phyloP scores from a whole-genome alignment of 2,113 vertebrate genomes.

The Alectura lathami region DNA sequence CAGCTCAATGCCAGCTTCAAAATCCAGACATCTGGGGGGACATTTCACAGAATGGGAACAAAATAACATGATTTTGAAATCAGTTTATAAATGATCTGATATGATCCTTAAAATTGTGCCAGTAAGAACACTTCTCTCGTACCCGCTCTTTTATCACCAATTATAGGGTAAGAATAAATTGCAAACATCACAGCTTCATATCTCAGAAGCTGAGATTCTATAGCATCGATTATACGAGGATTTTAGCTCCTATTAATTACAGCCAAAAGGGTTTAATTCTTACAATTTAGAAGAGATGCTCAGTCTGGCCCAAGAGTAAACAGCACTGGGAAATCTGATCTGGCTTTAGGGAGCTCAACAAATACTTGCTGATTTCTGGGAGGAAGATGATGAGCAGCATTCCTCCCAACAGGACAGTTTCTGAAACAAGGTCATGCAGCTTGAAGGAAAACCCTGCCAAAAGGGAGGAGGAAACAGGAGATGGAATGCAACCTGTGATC shows the following conservation, averaged over 20 bases:
- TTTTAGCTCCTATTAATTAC: neutral
- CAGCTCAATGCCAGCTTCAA: neutral
- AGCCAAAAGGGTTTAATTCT: neutral
- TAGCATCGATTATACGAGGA: neutral
- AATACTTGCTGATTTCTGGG: neutral
- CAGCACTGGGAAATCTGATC: neutral
- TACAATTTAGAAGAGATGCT: neutral
- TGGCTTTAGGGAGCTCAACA: neutral
- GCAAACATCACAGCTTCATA: neutral
- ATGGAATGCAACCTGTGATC: neutral
- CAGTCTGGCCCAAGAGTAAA: neutral
- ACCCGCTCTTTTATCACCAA: neutral
- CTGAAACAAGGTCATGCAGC: neutral
- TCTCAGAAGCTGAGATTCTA: neutral
- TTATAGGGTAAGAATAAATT: rapidly evolving
- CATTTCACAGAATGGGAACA: neutral
- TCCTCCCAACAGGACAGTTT: neutral
- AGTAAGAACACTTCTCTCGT: neutral
- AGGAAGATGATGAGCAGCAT: neutral
- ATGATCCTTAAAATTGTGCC: neutral
- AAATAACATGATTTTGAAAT: neutral
- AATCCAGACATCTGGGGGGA: rapidly evolving
- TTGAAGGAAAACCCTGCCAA: neutral
- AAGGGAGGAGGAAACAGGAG: neutral
- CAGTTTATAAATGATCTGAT: neutral